Evolutionary conservation across 2,113 vertebrate species (phyloP).

Genomic region (Muntiacus muntjak): DNA sequence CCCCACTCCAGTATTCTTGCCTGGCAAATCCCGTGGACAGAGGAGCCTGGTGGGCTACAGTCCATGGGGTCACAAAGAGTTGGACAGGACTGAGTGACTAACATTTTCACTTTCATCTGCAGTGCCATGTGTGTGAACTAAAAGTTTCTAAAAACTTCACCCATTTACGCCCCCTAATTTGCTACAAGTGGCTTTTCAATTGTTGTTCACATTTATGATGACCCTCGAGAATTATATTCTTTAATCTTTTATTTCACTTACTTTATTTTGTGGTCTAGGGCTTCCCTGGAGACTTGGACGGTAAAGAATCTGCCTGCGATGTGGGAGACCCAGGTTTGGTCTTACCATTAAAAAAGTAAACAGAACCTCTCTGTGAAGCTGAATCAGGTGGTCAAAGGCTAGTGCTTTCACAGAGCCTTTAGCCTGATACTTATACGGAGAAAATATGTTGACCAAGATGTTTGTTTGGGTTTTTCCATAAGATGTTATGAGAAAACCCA

Average conservation of each 20-base stretch:
- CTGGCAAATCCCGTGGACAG: neutral
- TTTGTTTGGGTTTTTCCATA: neutral
- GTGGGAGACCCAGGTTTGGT: neutral
- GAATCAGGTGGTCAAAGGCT: neutral
- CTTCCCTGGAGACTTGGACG: fast-evolving
- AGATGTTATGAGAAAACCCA: neutral
- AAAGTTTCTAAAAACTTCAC: neutral
- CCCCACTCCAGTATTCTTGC: neutral
- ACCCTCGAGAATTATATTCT: neutral
- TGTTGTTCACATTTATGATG: neutral
- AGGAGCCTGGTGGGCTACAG: neutral
- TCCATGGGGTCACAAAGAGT: neutral
- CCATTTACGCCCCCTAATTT: neutral
- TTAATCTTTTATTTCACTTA: neutral
- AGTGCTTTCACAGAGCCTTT: neutral
- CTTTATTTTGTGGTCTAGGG: neutral
- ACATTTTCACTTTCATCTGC: neutral
- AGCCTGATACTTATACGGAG: neutral
- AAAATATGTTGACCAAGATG: neutral
- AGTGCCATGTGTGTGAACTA: neutral
- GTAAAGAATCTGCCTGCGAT: neutral
- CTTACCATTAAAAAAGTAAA: neutral
- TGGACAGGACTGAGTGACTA: neutral
- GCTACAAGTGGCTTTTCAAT: neutral
- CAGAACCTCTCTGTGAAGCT: neutral